Evolutionary conservation across 2,113 vertebrate genomes (phyloP).

Genomic region (Caloenas nicobarica): DNA sequence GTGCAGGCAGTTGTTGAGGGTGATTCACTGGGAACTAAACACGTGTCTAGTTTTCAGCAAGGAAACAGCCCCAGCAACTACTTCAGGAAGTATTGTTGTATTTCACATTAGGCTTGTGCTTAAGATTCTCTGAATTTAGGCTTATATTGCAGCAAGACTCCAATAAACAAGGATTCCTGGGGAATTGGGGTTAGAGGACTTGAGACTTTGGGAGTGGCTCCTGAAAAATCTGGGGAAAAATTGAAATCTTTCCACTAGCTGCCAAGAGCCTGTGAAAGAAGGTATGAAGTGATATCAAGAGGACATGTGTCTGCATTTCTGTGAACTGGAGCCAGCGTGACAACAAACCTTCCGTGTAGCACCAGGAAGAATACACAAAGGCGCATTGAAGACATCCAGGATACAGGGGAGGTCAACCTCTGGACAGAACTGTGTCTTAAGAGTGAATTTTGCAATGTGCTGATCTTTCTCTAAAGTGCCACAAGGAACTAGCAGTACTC

Average conservation of each 20-base stretch:
- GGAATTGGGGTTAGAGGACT: background rate
- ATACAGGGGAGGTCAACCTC: background rate
- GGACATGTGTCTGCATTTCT: fast-evolving
- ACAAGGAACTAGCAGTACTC: background rate
- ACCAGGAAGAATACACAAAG: background rate
- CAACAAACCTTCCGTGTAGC: background rate
- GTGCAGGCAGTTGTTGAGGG: background rate
- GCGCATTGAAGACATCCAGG: background rate
- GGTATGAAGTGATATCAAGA: background rate
- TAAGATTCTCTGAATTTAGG: background rate
- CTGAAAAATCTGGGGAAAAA: background rate
- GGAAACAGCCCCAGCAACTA: background rate
- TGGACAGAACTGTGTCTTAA: background rate
- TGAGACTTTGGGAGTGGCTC: background rate
- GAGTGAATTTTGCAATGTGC: background rate
- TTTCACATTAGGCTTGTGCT: background rate
- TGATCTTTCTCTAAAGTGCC: background rate
- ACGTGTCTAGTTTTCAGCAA: background rate
- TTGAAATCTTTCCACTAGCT: background rate
- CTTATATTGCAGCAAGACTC: background rate
- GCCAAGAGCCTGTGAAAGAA: background rate
- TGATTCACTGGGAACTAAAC: background rate
- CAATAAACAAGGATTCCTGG: background rate
- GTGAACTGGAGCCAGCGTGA: background rate
- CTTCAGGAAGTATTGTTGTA: background rate